Base-by-base conservation (phyloP, 2,888 invertebrate genomes). In the Digitonthophagus gazella region DNA sequence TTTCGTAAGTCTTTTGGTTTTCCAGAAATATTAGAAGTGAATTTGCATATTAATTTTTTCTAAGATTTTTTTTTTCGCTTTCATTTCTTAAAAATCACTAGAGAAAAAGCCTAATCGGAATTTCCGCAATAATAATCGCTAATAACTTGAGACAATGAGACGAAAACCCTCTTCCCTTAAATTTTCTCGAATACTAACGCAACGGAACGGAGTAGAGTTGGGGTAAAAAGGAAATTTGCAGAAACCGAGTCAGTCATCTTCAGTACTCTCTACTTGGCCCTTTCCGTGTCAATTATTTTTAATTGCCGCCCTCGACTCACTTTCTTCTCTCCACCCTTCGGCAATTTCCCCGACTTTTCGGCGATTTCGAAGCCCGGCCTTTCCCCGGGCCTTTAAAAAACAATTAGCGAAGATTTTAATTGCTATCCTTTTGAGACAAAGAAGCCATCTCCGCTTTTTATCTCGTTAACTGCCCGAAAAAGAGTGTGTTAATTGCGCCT, bases 271-370 rank as follows among this genome's bases (percentile, higher is more conserved):
- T 28, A 71, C 70, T 72, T 69, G 72, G 67, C 8, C 28, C 28
- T 44, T 44, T 44, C 28, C 28, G 28, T 44, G 67, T 73, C 72
- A 74, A 73, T 74, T 73, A 73, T 73, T 74, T 74, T 74, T 74
- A 74, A 74, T 74, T 74, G 73, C 71, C 72, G 71, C 73, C 28
- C 58, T 56, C 67, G 22, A 54, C 20, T 14, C 64, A 20, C 18
- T 55, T 44, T 44, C 28, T 44, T 44, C 28, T 6, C 28, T 11
- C 11, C 11, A 8, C 28, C 11, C 28, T 44, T 44, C 28, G 28
- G 8, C 28, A 44, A 44, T 44, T 44, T 44, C 28, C 6, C 28
- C 28, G 28, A 44, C 28, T 44, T 44, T 44, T 44, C 28, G 28
- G 28, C 28, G 28, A 44, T 44, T 8, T 6, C 22, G 22, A 22